These are phyloP conservation scores for Rhamphomyia laevipes DNA, from an alignment of 2,888 invertebrate genomes.

Conservation along the genomic window DNA sequence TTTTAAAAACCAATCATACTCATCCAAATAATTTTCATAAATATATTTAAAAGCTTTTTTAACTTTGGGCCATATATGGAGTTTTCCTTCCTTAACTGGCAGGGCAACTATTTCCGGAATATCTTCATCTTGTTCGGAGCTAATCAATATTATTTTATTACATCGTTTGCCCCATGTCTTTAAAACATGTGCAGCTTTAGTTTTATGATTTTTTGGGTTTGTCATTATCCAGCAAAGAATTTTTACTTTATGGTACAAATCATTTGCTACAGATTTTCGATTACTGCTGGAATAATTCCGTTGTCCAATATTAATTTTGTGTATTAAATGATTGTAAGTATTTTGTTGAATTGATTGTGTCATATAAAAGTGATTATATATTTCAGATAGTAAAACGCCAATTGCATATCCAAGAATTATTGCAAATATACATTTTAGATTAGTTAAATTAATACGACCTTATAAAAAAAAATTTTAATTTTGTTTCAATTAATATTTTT, in stretches of 20 bases:
- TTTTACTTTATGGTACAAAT: constrained; percentile 57
- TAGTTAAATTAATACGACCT: too few relatives aligned
- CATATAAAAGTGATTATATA: too few relatives aligned
- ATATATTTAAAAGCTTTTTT: constrained; percentile 82
- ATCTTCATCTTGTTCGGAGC: constrained; percentile 49
- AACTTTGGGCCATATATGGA: constrained; percentile 90
- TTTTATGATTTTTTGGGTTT: constrained; percentile 69
- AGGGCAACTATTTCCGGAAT: constrained; percentile 67
- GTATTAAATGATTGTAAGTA: too few relatives aligned
- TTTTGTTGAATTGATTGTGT: too few relatives aligned
- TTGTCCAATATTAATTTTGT: too few relatives aligned
- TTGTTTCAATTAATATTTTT: too few relatives aligned
- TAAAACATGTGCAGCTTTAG: constrained; percentile 76
- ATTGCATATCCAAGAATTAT: too few relatives aligned
- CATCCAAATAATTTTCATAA: constrained; percentile 65
- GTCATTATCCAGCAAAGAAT: constrained; percentile 93
- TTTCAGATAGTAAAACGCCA: too few relatives aligned
- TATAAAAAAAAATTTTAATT: too few relatives aligned
- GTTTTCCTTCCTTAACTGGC: constrained; percentile 71
- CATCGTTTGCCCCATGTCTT: constrained; percentile 86
- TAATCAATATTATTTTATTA: constrained; percentile 72
- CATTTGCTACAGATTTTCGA: constrained; percentile 47
- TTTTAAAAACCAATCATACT: constrained; percentile 94
- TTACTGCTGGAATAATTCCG: too few relatives aligned
- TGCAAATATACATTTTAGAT: too few relatives aligned